Percentiles rank a stretch among this genome's conserved stretches.
These are phyloP conservation scores for Mus minutoides DNA, from an alignment of 2,797 vertebrate genomes.

Conservation along the genomic window DNA sequence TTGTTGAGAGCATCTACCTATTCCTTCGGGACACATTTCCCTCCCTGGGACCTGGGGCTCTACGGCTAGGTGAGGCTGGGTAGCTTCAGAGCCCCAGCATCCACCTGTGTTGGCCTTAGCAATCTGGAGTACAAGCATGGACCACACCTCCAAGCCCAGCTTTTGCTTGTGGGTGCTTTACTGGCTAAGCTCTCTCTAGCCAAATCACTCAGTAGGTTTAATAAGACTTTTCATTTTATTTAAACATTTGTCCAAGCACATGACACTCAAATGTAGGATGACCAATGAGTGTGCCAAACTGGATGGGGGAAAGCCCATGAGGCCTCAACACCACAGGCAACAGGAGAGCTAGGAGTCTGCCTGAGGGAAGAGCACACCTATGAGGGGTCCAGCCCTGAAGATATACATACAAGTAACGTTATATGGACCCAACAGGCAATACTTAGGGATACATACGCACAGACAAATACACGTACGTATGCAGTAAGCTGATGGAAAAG, in stretches of 20 bases:
- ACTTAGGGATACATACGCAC: neutral
- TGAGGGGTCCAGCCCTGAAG: neutral
- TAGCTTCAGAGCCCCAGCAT: neutral
- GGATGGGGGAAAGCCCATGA: neutral
- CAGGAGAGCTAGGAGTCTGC: neutral
- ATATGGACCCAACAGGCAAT: neutral
- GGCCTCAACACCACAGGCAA: no score
- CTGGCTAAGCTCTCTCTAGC: neutral
- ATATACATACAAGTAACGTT: neutral
- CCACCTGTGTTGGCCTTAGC: neutral
- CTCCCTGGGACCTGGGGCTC: no score
- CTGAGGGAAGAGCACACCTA: neutral
- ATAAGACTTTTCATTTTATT: slow-evolving; percentile 9
- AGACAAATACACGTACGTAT: neutral
- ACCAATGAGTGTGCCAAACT: neutral
- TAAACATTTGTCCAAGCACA: neutral
- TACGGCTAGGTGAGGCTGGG: neutral
- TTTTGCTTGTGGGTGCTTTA: neutral
- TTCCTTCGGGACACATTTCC: neutral
- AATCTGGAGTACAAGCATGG: neutral
- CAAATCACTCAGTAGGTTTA: neutral
- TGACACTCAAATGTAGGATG: neutral
- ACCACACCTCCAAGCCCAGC: neutral
- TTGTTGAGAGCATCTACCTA: neutral
- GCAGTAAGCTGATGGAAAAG: neutral